These are phyloP conservation scores for Columbina picui DNA, from an alignment of 2,113 vertebrate species.

Conservation along the genomic window DNA sequence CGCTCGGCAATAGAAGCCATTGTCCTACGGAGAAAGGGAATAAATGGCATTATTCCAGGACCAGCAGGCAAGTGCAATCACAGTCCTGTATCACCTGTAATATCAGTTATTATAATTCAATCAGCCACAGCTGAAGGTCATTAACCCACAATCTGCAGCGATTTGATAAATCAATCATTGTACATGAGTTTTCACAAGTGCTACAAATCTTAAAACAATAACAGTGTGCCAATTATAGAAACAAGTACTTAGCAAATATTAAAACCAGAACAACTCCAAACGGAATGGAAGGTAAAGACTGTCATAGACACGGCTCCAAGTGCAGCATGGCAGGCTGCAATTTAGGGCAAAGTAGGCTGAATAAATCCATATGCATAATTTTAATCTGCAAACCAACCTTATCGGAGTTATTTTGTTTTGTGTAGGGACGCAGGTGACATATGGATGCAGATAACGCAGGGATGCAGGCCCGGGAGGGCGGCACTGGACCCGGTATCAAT, in stretches of 20 bases:
- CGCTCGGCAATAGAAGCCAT: slow-evolving; percentile 78
- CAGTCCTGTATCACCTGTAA: fast-evolving
- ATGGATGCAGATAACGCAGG: background rate
- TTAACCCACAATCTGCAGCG: fast-evolving
- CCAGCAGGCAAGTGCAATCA: background rate
- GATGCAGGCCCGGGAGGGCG: background rate
- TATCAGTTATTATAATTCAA: background rate
- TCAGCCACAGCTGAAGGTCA: background rate
- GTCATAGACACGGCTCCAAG: background rate
- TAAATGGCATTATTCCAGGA: background rate
- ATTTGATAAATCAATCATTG: fast-evolving
- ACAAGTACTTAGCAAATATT: fast-evolving
- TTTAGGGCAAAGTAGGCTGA: fast-evolving
- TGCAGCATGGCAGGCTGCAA: fast-evolving
- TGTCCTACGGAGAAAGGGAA: background rate
- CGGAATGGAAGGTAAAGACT: fast-evolving
- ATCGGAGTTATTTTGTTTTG: no score
- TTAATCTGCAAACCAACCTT: fast-evolving
- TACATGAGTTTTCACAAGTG: fast-evolving
- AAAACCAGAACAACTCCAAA: background rate
- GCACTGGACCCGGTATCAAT: fast-evolving
- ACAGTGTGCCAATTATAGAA: fast-evolving
- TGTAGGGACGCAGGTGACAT: background rate
- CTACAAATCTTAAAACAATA: background rate
- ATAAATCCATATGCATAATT: fast-evolving